Evolutionary conservation across 2,797 vertebrate species (phyloP).

Genomic region (Tragelaphus eurycerus): DNA sequence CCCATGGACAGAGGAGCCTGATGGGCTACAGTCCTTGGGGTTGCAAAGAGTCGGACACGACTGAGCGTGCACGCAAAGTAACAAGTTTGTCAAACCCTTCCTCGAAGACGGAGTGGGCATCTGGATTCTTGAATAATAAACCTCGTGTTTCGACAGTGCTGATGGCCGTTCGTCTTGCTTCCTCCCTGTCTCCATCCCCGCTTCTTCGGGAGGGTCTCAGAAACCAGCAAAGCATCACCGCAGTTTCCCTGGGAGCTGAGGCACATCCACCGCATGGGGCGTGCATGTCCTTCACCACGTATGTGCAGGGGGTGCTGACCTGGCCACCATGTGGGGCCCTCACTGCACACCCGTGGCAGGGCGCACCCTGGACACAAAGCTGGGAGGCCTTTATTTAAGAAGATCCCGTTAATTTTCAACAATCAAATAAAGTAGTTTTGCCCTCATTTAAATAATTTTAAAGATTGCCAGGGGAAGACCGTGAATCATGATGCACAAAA

Average conservation of each 20-base stretch:
- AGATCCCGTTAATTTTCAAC: neutral
- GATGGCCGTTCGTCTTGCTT: neutral
- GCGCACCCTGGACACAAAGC: neutral
- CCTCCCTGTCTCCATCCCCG: neutral
- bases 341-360: rapidly evolving
- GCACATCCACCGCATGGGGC: rapidly evolving
- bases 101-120: too few relatives aligned
- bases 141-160: rapidly evolving
- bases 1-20: neutral
- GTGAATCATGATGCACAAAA: rapidly evolving
- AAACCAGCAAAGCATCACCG: rapidly evolving
- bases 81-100: too few relatives aligned
- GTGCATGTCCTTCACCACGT: rapidly evolving
- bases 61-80: rapidly evolving
- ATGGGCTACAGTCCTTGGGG: neutral
- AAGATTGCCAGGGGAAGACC: neutral
- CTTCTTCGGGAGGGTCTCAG: neutral
- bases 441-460: neutral
- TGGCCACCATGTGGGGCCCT: rapidly evolving
- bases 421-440: neutral
- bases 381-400: neutral
- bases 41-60: rapidly evolving
- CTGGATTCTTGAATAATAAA: neutral
- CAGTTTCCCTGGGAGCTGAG: too few relatives aligned
- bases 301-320: rapidly evolving